Conservation (phyloP, 2,797 vertebrate species). For the Hypotaenidia okinawae region DNA sequence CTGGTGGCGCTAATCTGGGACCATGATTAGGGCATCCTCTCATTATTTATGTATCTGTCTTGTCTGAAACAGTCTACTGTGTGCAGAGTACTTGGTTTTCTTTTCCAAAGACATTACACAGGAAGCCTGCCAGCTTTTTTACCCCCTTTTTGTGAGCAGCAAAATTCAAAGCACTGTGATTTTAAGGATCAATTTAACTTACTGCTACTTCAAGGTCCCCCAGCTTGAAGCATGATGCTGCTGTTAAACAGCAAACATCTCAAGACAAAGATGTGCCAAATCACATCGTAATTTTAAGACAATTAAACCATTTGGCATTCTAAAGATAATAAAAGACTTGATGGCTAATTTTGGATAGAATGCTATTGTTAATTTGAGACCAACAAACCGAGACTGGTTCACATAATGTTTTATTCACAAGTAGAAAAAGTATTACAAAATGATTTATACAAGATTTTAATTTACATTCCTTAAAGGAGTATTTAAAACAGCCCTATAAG, state of each 20-base stretch:
- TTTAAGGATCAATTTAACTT: not conserved
- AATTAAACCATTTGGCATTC: not conserved
- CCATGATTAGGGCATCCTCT: not conserved
- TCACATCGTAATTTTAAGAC: not conserved
- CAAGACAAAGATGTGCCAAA: not conserved
- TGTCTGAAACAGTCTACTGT: not conserved
- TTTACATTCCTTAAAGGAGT: constrained; percentile 60
- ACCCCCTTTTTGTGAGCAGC: not conserved
- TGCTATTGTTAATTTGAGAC: not conserved
- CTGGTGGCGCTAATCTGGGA: not conserved
- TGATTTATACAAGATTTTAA: constrained; percentile 62
- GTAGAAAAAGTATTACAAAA: constrained; percentile 77
- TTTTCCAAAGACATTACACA: not conserved
- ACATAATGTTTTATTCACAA: constrained; percentile 76
- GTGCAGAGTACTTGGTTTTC: not conserved
- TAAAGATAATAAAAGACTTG: not conserved
- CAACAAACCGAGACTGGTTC: not conserved
- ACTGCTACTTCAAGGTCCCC: not conserved
- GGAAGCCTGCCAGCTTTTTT: not conserved
- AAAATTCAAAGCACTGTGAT: not conserved
- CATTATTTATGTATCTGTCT: not conserved
- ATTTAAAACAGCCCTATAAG: constrained; percentile 54
- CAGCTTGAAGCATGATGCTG: not conserved
- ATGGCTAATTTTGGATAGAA: not conserved
- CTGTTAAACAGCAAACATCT: not conserved